Evolutionary conservation across 2,888 invertebrate species (phyloP), one percentile per base, ranked within the genome.

Genomic region (Euplagia quadripunctaria): DNA sequence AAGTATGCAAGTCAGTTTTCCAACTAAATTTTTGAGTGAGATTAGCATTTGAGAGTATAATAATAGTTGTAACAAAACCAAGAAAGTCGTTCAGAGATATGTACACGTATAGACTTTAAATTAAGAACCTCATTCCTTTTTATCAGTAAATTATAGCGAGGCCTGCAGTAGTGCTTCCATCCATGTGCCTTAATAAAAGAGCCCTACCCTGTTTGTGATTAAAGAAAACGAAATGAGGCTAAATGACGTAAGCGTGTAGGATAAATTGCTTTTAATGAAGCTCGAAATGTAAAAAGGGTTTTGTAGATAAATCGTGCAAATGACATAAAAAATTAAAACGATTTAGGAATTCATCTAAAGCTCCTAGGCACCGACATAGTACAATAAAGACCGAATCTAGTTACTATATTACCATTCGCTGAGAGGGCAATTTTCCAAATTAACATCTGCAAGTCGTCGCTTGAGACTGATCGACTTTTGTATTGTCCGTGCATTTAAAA

Each of bases 311-410:
- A 67, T 67, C 17, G 41, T 41, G 31, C 41, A 31, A 66, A 31
- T 81, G 9, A 55, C n/a, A 20, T 12, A 11, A 58, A 20, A 58
- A 58, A 20, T 58, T 20, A 20, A 20, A 17, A 52, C 17, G 17
- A 52, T 52, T 52, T 52, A 17, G 7, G 20, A 58, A 58, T 20
- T 20, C 20, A 58, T 20, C 55, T 20, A 11, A 20, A 9, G n/a
- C 55, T 55, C 20, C 58, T 58, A 4, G 20, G 11, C 4, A 11
- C 0, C 20, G 20, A n/a, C 20, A 58, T 20, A 4, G 11, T 58
- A 11, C n/a, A 20, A 20, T 11, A 58, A 20, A 20, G n/a, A 52
- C 6, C 31, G 1, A 0, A 58, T 55, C n/a, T n/a, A 20, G 7
- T 55, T 4, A n/a, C 17, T 9, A n/a, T 55, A 52, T 8, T 52